Conservation (phyloP, 2,113 vertebrate species). For the human region GRCh38 chr16:8371501-8372000, state of each 20-base stretch:
- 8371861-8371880: background rate
- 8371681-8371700: background rate
- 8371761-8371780: background rate
- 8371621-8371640: background rate
- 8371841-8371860: background rate
- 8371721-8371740: background rate
- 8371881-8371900: background rate
- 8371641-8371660: background rate
- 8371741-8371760: background rate
- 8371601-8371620: background rate
- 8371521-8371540: slow-evolving; percentile 5
- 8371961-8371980: background rate
- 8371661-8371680: background rate
- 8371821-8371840: background rate
- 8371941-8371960: background rate
- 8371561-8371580: background rate
- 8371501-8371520: slow-evolving; percentile 39
- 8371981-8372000: background rate
- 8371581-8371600: background rate
- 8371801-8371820: background rate
- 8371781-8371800: background rate
- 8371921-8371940: background rate
- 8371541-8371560: background rate
- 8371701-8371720: background rate
- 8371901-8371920: background rate